phyloP scores from a whole-genome alignment of 2,113 vertebrate species.

The Odocoileus virginianus region DNA sequence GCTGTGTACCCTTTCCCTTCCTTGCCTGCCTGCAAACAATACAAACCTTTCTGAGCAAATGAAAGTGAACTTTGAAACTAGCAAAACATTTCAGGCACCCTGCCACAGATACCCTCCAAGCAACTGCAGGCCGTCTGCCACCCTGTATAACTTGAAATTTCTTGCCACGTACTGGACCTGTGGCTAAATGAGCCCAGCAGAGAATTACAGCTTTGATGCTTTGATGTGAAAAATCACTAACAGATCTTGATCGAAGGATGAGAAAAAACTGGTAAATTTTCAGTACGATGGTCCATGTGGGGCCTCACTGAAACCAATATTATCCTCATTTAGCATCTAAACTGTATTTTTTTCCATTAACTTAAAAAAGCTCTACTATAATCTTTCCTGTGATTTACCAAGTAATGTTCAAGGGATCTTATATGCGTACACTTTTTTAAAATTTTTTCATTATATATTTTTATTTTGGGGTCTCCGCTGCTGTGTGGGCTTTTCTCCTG shows the following conservation, averaged over 20 bases:
- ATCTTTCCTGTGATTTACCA: background rate
- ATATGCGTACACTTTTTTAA: background rate
- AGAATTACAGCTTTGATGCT: background rate
- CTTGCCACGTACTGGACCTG: background rate
- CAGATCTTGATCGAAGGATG: background rate
- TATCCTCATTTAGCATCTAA: background rate
- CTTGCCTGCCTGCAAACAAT: background rate
- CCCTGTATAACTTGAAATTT: background rate
- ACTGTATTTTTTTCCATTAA: background rate
- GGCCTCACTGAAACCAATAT: background rate
- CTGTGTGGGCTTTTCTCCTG: background rate
- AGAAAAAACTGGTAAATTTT: background rate
- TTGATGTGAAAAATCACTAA: constrained; percentile 2
- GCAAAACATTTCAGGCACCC: background rate
- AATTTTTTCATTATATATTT: background rate
- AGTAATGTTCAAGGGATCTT: background rate
- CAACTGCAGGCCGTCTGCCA: background rate
- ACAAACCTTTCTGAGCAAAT: constrained; percentile 32
- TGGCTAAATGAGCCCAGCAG: background rate
- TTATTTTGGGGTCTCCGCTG: background rate
- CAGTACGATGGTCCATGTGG: background rate
- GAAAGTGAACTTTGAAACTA: constrained; percentile 46
- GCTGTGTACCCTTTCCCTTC: background rate
- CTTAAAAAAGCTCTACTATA: constrained; percentile 4
- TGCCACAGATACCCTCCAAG: background rate